Evolutionary conservation across 2,888 invertebrate species (phyloP), one percentile per base, ranked within the genome.

Genomic region (Torymus auratus): DNA sequence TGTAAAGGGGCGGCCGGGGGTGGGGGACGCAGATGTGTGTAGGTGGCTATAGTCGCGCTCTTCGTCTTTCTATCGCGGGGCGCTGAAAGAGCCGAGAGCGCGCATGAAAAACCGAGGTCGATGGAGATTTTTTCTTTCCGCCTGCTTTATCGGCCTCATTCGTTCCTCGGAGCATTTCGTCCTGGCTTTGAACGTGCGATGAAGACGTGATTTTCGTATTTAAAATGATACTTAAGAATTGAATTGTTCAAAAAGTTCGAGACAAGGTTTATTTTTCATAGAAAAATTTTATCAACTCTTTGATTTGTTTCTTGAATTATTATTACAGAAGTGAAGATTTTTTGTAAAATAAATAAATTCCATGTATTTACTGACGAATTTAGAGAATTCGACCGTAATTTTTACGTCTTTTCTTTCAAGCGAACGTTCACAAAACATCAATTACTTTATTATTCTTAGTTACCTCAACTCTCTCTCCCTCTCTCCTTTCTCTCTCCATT

Each of bases 1-100:
- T 88, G 87, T 86, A 84, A 85, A 85, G 84, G 85, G 84, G 83
- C 78, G 78, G 81, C 58, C n/a, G 70, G 52, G n/a, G 17, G 50
- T n/a, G 41, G 7, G 41, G 41, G 41, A 7, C 41, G 1, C 41
- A 41, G 41, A 41, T 41, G 41, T 41, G 41, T 41, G 41, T 41
- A 41, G 41, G 41, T 41, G 41, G 41, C 41, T 41, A 41, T 7
- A 41, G 41, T 41, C 41, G 41, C 41, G 41, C 7, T 41, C 41
- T 41, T 41, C 41, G 41, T 41, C 41, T 41, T 41, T 41, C 41
- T 41, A 41, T 41, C 7, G 41, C 41, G 41, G 41, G n/a, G 23
- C 52, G 17, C 56, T 71, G 65, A 60, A 75, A 65, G 61, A 20
- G 53, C 23, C 62, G 61, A 69, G 64, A 62, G 56, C 61, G 62